Base-by-base conservation (phyloP, 30 jellyfish, hydroid and myxozoan species). In the Turritopsis dohrnii region DNA sequence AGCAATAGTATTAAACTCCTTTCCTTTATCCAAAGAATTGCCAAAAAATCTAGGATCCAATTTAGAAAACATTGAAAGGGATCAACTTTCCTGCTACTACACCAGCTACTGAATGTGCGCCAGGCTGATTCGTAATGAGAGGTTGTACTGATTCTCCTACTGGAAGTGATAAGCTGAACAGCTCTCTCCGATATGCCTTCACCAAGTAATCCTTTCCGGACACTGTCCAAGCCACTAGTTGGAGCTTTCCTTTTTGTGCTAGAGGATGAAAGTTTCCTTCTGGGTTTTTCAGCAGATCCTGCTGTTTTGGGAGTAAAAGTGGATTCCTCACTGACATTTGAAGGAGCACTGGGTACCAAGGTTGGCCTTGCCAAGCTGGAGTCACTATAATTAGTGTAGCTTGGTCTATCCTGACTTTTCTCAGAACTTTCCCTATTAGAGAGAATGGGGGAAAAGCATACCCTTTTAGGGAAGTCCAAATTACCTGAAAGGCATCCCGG, bases 41-140 rank as follows among this genome's bases (percentile, higher is more conserved):
- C 84, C 5, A 76, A 71, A 71, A 24, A 76, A 28, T 76, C 60
- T 29, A 76, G 71, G 71, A 76, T 76, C 21, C 20, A 1, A 25
- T 26, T 26, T 76, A 76, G 7, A 76, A 30, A 16, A 71, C 84
- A 80, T 80, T 22, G 81, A 80, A 52, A 30, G 54, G 86, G 86
- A 80, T 80, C 81, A 80, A 52, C 21, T 52, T 80, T 52, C 52
- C 28, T 29, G 26, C 31, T 22, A 23, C 31, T 21, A 80, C 79
- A 80, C 82, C 86, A 80, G 81, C 86, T 60, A 80, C 54, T 21
- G 54, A 53, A 80, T 52, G 1, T 52, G 16, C 71, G 19, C 86
- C 86, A 80, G 86, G 86, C 79, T 28, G 86, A 19, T 71, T 80
- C 52, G 86, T 81, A 81, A 65, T 81, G 54, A 72, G 79, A 31